Evolutionary conservation across 2,113 vertebrate genomes (phyloP).

Genomic region (Bubalus kerabau): DNA sequence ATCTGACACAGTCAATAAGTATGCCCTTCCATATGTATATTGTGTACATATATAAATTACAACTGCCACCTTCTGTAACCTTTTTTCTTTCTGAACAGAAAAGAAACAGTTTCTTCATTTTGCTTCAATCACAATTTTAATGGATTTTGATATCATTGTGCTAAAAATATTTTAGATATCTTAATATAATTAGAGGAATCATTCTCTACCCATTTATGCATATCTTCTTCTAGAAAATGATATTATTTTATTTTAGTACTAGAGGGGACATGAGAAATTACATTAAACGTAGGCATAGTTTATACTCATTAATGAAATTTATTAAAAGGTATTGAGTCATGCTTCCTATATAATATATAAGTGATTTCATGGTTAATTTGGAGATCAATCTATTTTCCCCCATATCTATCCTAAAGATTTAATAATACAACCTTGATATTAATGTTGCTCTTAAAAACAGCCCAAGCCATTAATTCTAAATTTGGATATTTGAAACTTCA

Average conservation of each 20-base stretch:
- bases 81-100: background rate
- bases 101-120: background rate
- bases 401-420: background rate
- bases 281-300: background rate
- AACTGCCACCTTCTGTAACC: conserved; percentile 1
- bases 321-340: background rate
- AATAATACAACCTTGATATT: background rate
- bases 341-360: background rate
- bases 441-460: background rate
- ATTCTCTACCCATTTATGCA: background rate
- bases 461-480: background rate
- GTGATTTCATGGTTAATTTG: background rate
- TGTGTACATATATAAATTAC: background rate
- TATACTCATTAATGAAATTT: background rate
- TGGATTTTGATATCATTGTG: background rate
- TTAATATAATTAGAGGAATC: background rate
- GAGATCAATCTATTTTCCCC: background rate
- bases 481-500: background rate
- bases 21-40: background rate
- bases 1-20: background rate
- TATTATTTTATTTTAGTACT: background rate
- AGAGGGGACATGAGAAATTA: background rate
- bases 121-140: background rate
- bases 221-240: conserved; percentile 25
- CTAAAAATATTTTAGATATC: conserved; percentile 15